Evolutionary conservation across 2,888 invertebrate genomes (phyloP), one percentile per base, ranked within the genome.

Genomic region (Epinotia bilunana): DNA sequence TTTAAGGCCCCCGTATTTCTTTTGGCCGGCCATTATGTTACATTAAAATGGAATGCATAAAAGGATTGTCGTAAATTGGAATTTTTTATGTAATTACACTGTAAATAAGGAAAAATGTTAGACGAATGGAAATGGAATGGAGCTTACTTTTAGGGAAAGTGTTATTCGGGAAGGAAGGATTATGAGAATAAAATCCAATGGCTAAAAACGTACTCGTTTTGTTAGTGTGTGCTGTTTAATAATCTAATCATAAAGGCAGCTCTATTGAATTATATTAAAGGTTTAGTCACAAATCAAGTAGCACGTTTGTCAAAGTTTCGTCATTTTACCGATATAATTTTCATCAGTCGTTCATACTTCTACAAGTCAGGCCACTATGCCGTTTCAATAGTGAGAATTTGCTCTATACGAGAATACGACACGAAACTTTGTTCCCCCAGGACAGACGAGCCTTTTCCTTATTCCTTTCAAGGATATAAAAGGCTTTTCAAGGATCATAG

Each of bases 31-130:
- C 87, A 88, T 91, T 90, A 88, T 85, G 88, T 86, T 87, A 84
- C 87, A 86, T 88, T 90, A 88, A 89, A 90, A 89, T 89, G 87
- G 88, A 89, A 91, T 87, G 85, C 86, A 88, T 89, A 89, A 90
- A 89, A 90, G 88, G 87, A 87, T 88, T 89, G 86, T 85, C 84
- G 83, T 86, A 89, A 90, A 90, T 90, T 89, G 87, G 87, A 87
- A 81, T 87, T 91, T 90, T 74, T 90, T 87, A 87, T 87, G 87
- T 89, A 90, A 90, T 90, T 88, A 89, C 85, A 81, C 83, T 79
- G 83, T 87, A 87, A 89, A 88, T 88, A 89, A 88, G 86, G 82
- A 86, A 87, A 85, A 85, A 83, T 83, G 75, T 65, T 33, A 53
- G 23, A 46, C 46, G 65, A 67, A 67, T 20, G 43, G 46, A 69